These are phyloP conservation scores for Mythimna ferrago DNA, from an alignment of 2,888 invertebrate species.

Conservation along the genomic window DNA sequence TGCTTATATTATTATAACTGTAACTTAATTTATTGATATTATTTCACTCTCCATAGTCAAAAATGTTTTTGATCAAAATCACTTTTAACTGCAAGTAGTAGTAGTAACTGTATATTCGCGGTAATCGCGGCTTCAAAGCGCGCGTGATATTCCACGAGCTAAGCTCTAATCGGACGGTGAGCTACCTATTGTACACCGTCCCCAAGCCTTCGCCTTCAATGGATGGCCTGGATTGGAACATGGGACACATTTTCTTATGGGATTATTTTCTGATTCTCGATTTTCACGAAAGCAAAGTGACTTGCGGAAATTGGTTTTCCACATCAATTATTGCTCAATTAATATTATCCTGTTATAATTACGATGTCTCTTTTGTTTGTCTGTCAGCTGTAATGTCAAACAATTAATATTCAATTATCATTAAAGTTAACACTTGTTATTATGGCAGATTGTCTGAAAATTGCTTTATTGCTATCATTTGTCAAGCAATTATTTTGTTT, in stretches of 20 bases:
- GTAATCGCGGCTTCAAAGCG: no score
- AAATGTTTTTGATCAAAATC: no score
- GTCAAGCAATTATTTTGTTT: constrained; percentile 46
- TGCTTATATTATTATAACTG: no score
- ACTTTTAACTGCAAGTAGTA: no score
- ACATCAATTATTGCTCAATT: not conserved
- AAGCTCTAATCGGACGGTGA: no score
- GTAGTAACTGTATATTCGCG: no score
- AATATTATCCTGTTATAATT: constrained; percentile 10
- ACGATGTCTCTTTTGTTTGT: constrained; percentile 10
- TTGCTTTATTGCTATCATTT: constrained; percentile 43
- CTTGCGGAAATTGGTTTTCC: not conserved
- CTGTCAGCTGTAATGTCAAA: constrained; percentile 36
- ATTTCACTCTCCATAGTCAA: no score
- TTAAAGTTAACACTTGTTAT: constrained; percentile 40
- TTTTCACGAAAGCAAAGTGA: no score
- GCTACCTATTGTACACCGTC: no score
- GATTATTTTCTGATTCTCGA: not conserved
- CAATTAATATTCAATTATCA: constrained; percentile 43
- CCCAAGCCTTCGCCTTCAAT: no score
- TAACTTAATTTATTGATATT: no score
- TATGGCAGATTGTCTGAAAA: constrained; percentile 31
- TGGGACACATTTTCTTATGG: not conserved
- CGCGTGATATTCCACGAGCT: no score
- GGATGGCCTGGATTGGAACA: not conserved